phyloP scores from a whole-genome alignment of 2,888 invertebrate species.

The Drosophila quinaria region DNA sequence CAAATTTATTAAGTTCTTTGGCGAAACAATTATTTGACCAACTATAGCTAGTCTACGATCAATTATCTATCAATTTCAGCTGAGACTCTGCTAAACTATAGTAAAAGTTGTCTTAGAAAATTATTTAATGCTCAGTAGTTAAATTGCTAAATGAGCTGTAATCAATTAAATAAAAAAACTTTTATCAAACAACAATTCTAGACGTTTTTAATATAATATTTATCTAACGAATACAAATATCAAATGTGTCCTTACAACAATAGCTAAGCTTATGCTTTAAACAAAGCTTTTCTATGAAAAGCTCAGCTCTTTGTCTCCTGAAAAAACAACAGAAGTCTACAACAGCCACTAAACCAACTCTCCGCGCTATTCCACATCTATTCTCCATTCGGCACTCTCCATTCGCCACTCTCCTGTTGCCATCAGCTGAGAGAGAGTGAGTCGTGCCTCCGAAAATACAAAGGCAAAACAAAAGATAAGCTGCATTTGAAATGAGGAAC shows the following conservation, averaged over 20 bases:
- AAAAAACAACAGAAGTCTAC: neutral
- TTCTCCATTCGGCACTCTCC: neutral
- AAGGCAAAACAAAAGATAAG: slow-evolving; percentile 29
- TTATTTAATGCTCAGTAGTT: no score
- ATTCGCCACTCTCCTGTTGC: neutral
- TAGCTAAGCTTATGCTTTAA: neutral
- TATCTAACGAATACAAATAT: neutral
- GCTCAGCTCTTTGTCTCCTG: neutral
- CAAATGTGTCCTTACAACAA: no score
- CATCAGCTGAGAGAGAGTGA: neutral
- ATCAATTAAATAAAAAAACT: neutral
- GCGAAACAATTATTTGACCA: neutral
- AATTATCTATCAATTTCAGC: neutral
- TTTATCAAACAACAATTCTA: neutral
- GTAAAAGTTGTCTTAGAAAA: no score
- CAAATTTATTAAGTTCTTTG: neutral
- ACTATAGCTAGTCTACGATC: neutral
- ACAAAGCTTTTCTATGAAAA: neutral
- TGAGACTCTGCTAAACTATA: neutral
- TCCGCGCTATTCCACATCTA: neutral
- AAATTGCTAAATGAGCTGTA: neutral
- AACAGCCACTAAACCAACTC: neutral
- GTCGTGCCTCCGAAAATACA: slow-evolving; percentile 59
- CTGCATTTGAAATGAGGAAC: slow-evolving; percentile 18
- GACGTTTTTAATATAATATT: no score